These are phyloP conservation scores for Scelioninae gen. 1 DNA, from an alignment of 2,888 invertebrate genomes.

Conservation along the genomic window DNA sequence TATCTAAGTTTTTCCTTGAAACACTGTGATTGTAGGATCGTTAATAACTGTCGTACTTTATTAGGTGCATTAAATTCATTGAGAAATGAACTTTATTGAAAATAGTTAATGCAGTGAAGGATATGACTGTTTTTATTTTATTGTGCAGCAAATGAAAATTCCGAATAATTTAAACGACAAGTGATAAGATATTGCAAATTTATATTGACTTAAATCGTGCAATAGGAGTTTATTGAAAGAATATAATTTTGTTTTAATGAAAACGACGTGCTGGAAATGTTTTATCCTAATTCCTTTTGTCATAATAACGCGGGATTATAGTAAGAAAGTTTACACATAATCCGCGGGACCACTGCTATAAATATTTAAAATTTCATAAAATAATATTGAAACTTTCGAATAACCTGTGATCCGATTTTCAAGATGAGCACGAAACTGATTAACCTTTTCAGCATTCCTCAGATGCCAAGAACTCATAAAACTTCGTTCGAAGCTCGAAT, in stretches of 20 bases:
- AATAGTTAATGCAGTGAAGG: slow-evolving; percentile 10
- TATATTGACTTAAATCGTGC: background rate
- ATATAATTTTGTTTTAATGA: background rate
- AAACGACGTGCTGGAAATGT: background rate
- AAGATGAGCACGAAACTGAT: slow-evolving; percentile 76
- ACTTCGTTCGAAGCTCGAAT: slow-evolving; percentile 72
- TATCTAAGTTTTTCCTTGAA: slow-evolving; percentile 11
- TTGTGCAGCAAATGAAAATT: slow-evolving; percentile 3
- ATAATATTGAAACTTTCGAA: slow-evolving; percentile 64
- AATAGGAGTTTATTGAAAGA: background rate
- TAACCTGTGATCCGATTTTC: slow-evolving; percentile 66
- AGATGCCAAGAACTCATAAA: slow-evolving; percentile 74
- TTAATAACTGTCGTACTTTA: slow-evolving; percentile 60
- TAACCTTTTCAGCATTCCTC: slow-evolving; percentile 74
- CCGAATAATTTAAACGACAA: background rate
- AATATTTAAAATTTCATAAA: slow-evolving; percentile 59
- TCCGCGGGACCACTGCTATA: slow-evolving; percentile 14
- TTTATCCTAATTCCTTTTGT: background rate
- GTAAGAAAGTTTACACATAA: slow-evolving; percentile 17
- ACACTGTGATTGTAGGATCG: slow-evolving; percentile 29
- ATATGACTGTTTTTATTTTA: slow-evolving; percentile 14
- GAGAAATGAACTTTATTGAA: slow-evolving; percentile 45
- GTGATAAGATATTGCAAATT: background rate
- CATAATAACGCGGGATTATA: background rate
- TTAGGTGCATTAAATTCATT: slow-evolving; percentile 45